Conservation (phyloP, 64 coral and sea anemone species). For the Montipora foliosa region DNA sequence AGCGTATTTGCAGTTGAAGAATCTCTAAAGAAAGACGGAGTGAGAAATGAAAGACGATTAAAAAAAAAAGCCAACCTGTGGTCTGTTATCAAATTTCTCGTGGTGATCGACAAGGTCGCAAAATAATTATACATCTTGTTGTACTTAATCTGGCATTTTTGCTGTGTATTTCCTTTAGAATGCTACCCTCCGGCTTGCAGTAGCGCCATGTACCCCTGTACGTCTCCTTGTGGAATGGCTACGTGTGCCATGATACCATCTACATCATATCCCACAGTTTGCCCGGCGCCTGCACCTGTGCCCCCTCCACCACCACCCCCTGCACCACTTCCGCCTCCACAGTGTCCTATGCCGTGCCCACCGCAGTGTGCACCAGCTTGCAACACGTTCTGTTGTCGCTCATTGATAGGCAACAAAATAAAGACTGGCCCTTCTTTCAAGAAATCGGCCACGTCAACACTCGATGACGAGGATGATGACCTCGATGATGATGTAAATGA, state of each 20-base stretch:
- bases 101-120: too few relatives aligned
- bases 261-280: neutral
- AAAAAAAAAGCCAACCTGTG: too few relatives aligned
- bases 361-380: neutral
- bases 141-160: neutral
- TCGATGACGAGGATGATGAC: neutral
- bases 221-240: slow-evolving; percentile 5
- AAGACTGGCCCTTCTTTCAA: neutral
- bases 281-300: neutral
- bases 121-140: neutral
- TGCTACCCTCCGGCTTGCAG: slow-evolving; percentile 1
- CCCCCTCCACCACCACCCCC: neutral
- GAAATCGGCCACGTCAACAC: neutral
- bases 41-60: too few relatives aligned
- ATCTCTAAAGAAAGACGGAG: too few relatives aligned
- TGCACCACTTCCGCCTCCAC: neutral
- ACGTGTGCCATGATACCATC: slow-evolving; percentile 2
- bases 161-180: neutral
- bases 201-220: neutral
- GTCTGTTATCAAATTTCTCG: too few relatives aligned
- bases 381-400: slow-evolving; percentile 9
- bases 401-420: slow-evolving; percentile 1
- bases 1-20: too few relatives aligned
- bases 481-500: neutral
- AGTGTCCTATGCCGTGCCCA: neutral